phyloP scores from a whole-genome alignment of 2,113 vertebrate species.

The Siphamia tubifer region DNA sequence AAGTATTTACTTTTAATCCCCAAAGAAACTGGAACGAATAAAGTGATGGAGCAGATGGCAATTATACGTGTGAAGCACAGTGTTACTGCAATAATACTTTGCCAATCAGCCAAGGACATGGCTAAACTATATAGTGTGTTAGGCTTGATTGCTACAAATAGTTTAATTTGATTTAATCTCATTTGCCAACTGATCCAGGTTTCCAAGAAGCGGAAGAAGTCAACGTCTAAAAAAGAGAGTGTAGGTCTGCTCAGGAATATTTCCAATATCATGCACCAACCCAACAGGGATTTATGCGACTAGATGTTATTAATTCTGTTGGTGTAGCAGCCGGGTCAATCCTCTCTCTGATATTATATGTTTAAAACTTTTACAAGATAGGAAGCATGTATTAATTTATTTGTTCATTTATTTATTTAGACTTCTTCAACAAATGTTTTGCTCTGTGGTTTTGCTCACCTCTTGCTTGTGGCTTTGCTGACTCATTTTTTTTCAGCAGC shows the following conservation, averaged over 20 bases:
- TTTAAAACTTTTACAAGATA: no score
- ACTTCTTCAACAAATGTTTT: background rate
- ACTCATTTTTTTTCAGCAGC: no score
- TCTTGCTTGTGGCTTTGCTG: background rate
- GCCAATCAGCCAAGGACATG: conserved; percentile 1
- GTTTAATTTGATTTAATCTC: background rate
- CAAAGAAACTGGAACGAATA: background rate
- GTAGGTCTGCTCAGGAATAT: background rate
- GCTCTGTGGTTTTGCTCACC: background rate
- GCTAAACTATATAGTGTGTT: background rate
- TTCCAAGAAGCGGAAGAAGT: background rate
- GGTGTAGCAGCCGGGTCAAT: no score
- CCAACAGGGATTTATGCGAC: background rate
- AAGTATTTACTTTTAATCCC: background rate
- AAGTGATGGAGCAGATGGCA: conserved; percentile 24
- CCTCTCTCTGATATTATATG: no score
- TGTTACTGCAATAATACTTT: background rate
- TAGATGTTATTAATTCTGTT: no score
- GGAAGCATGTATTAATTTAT: no score
- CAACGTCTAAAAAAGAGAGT: background rate
- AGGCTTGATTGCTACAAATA: background rate
- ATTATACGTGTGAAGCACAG: conserved; percentile 36
- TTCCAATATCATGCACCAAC: background rate
- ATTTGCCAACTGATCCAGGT: no score
- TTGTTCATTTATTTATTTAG: no score